Conservation (phyloP, 2,888 invertebrate genomes). For the Ernsta delagoae region DNA sequence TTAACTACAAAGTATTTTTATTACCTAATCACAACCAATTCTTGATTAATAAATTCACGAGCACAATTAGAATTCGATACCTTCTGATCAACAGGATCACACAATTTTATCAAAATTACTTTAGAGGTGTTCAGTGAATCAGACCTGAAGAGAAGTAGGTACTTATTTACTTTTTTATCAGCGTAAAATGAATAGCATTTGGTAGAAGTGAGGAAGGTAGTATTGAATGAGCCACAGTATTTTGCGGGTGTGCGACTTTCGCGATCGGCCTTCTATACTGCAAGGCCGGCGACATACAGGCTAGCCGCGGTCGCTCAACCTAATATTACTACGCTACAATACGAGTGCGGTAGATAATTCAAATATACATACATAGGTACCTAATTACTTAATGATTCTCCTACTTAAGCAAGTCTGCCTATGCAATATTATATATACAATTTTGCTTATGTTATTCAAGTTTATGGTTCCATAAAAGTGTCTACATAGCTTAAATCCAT, state of each 20-base stretch:
- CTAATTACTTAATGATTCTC: slow-evolving; percentile 24
- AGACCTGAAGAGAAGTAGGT: too few relatives aligned
- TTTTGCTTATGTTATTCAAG: background rate
- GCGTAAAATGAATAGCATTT: background rate
- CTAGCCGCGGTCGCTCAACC: slow-evolving; percentile 56
- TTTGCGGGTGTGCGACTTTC: slow-evolving; percentile 40
- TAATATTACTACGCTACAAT: slow-evolving; percentile 41
- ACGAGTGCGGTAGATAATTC: slow-evolving; percentile 40
- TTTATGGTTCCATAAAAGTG: background rate
- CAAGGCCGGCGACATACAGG: slow-evolving; percentile 77
- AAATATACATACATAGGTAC: slow-evolving; percentile 27
- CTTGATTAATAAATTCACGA: too few relatives aligned
- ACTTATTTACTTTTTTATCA: background rate
- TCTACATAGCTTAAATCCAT: background rate
- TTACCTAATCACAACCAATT: too few relatives aligned
- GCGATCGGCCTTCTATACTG: slow-evolving; percentile 60
- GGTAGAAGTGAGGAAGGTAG: slow-evolving; percentile 15
- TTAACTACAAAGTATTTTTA: too few relatives aligned
- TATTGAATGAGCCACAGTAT: slow-evolving; percentile 37
- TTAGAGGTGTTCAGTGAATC: too few relatives aligned
- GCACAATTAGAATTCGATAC: too few relatives aligned
- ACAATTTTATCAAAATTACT: too few relatives aligned
- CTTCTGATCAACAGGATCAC: too few relatives aligned
- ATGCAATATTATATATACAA: too few relatives aligned
- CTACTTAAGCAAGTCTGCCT: background rate